Percentiles rank a stretch among this genome's conserved stretches.
Evolutionary conservation across 2,797 vertebrate species (phyloP).

Genomic region (Myiotriccus ornatus): DNA sequence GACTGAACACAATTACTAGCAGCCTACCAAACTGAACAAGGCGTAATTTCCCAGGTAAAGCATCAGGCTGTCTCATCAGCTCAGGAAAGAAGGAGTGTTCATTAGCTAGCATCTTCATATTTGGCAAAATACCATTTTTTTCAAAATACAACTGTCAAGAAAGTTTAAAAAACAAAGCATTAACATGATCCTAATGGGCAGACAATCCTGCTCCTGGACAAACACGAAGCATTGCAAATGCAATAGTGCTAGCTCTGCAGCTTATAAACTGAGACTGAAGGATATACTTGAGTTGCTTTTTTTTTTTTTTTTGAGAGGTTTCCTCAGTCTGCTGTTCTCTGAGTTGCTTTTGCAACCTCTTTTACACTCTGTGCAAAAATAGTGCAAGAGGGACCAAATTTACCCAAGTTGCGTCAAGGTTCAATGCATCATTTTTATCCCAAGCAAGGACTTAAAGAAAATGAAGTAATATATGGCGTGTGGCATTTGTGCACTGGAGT

Average conservation of each 20-base stretch:
- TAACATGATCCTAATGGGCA: neutral
- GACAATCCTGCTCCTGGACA: neutral
- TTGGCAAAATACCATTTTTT: neutral
- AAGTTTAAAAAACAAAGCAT: neutral
- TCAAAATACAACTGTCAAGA: neutral
- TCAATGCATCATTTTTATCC: neutral
- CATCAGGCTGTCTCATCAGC: neutral
- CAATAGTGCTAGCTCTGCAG: neutral
- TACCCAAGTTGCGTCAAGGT: neutral
- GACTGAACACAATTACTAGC: neutral
- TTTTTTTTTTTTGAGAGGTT: neutral
- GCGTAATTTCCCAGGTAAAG: neutral
- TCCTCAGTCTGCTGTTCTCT: neutral
- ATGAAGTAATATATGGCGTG: neutral
- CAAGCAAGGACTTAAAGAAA: neutral
- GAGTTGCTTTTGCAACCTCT: neutral
- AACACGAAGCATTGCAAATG: neutral
- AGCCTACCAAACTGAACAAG: neutral
- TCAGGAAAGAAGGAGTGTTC: neutral
- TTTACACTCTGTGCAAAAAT: neutral
- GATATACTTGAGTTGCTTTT: neutral
- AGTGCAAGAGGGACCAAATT: neutral
- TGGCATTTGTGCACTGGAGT: neutral
- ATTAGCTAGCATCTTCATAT: neutral
- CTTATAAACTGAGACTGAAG: neutral